Conservation (phyloP, 2,888 invertebrate species). For the Agapetus fuscipes region DNA sequence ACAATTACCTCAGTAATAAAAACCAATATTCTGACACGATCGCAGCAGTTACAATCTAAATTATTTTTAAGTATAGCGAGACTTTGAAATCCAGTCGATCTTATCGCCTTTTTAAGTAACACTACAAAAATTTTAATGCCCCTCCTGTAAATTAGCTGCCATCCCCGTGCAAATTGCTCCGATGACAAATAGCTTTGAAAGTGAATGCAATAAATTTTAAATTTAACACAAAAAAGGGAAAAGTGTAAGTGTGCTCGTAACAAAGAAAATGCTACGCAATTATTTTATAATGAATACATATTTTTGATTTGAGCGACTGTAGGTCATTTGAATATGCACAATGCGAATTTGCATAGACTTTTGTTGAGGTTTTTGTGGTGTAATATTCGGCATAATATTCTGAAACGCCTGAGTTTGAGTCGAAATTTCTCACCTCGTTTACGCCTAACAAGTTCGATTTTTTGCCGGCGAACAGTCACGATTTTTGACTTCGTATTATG, state of each 20-base stretch:
- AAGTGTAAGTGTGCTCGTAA: no score
- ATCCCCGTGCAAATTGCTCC: neutral
- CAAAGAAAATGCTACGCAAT: conserved; percentile 4
- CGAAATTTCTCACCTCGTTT: neutral
- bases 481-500: no score
- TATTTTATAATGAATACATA: conserved; percentile 3
- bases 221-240: no score
- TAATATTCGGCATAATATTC: neutral
- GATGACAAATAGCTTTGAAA: neutral
- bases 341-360: conserved; percentile 14
- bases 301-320: conserved; percentile 2
- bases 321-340: conserved; percentile 15
- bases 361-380: conserved; percentile 1
- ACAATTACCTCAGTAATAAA: no score
- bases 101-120: no score
- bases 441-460: conserved; percentile 7
- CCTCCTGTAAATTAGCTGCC: neutral
- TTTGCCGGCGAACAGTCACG: conserved; percentile 1
- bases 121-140: no score
- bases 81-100: no score
- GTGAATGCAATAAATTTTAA: conserved; percentile 10
- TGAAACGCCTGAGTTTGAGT: no score
- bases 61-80: no score
- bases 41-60: no score
- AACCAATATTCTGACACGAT: no score